Evolutionary conservation across 64 coral and sea anemone species (phyloP).

Genomic region (Montipora capricornis): DNA sequence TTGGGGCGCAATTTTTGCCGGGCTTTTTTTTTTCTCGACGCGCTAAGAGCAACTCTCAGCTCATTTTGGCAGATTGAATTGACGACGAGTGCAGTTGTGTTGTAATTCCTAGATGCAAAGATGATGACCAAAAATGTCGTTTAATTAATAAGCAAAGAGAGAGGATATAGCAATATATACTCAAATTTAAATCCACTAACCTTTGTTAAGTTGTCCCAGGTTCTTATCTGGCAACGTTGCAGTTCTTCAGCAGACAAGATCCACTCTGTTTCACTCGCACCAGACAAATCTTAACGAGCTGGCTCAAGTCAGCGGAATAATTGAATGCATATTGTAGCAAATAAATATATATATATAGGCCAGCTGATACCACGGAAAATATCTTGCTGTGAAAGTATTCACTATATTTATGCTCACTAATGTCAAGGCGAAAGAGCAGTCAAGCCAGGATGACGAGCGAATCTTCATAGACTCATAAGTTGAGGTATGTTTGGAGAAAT

Average conservation of each 20-base stretch:
- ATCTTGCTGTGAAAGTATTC: slow-evolving; percentile 58
- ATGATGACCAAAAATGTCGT: slow-evolving; percentile 26
- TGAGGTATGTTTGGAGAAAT: background rate
- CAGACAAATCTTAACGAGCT: background rate
- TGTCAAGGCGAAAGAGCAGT: slow-evolving; percentile 12
- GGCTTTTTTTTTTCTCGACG: too few relatives aligned
- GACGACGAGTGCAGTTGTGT: background rate
- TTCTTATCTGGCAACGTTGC: slow-evolving; percentile 8
- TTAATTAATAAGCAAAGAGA: background rate
- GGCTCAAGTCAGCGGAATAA: slow-evolving; percentile 26
- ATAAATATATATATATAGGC: slow-evolving; percentile 45
- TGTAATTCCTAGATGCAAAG: background rate
- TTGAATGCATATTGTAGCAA: slow-evolving; percentile 45
- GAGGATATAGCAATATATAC: background rate
- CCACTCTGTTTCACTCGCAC: background rate
- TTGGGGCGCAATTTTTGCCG: background rate
- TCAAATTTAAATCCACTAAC: background rate
- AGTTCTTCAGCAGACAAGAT: background rate
- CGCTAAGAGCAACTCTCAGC: background rate
- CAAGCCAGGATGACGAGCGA: background rate
- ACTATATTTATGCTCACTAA: slow-evolving; percentile 41
- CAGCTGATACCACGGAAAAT: slow-evolving; percentile 36
- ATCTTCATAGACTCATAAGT: background rate
- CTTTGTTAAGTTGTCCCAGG: background rate
- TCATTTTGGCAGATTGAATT: background rate